Percentiles rank a stretch among this genome's conserved stretches.
phyloP scores from a whole-genome alignment of 1,140 invertebrate genomes.

The Rhopalosiphum maidis region DNA sequence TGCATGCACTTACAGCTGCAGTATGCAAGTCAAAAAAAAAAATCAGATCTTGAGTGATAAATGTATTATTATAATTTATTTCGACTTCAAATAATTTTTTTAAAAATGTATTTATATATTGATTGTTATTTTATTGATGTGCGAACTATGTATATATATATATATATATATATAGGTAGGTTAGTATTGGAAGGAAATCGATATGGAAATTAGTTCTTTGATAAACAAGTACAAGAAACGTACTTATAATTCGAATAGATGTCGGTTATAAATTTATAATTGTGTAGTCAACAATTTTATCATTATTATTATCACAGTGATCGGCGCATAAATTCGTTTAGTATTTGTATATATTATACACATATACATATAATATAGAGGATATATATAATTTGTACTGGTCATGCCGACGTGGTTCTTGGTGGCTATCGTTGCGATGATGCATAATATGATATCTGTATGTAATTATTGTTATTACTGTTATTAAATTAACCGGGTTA shows the following conservation, averaged over 20 bases:
- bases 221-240: background rate
- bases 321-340: background rate
- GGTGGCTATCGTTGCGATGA: background rate
- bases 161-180: no score
- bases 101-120: background rate
- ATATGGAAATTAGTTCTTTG: background rate
- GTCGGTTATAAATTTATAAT: background rate
- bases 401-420: background rate
- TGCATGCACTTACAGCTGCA: background rate
- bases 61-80: background rate
- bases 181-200: background rate
- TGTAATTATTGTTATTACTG: background rate
- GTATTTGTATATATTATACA: background rate
- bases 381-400: background rate
- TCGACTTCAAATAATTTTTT: background rate
- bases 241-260: background rate
- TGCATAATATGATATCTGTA: background rate
- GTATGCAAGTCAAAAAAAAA: background rate
- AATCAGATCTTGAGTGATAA: background rate
- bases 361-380: background rate
- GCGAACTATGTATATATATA: no score
- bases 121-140: background rate
- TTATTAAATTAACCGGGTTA: background rate
- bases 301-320: background rate
- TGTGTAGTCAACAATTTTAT: background rate